phyloP scores from a whole-genome alignment of 2,888 invertebrate species.

The Dione juno region DNA sequence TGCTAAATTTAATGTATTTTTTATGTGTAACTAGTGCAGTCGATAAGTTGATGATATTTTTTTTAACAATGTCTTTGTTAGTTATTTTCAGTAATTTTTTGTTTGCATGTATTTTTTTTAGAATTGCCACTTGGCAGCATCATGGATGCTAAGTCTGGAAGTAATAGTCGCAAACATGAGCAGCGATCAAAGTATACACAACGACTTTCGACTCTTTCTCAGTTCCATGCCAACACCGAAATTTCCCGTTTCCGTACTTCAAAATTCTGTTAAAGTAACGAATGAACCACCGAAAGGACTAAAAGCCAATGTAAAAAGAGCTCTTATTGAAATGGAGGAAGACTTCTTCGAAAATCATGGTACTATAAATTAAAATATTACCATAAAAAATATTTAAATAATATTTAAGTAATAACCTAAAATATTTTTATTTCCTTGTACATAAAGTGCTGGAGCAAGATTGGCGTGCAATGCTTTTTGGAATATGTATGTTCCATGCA shows the following conservation, averaged over 20 bases:
- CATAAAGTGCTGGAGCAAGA: constrained; percentile 84
- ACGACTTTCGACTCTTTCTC: constrained; percentile 91
- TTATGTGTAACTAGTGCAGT: too few relatives aligned
- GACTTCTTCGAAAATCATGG: constrained; percentile 92
- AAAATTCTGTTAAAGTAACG: constrained; percentile 96
- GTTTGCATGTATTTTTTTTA: constrained; percentile 66
- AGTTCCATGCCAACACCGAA: constrained; percentile 94
- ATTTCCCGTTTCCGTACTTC: constrained; percentile 95
- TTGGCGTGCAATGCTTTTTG: constrained; percentile 91
- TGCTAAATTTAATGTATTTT: too few relatives aligned
- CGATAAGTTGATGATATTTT: too few relatives aligned
- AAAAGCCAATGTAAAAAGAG: constrained; percentile 93
- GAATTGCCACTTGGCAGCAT: constrained; percentile 96
- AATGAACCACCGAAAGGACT: constrained; percentile 97
- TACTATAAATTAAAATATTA: constrained; percentile 55
- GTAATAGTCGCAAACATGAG: constrained; percentile 88
- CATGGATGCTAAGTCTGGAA: constrained; percentile 95
- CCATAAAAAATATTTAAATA: too few relatives aligned
- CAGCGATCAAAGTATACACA: constrained; percentile 86
- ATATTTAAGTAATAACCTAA: not conserved
- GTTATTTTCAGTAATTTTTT: not conserved
- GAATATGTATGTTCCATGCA: constrained; percentile 96
- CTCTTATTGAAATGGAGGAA: constrained; percentile 89
- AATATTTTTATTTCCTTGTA: not conserved
- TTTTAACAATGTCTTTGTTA: too few relatives aligned